Conservation (phyloP, 2,797 vertebrate genomes). For the Chiloscyllium punctatum region DNA sequence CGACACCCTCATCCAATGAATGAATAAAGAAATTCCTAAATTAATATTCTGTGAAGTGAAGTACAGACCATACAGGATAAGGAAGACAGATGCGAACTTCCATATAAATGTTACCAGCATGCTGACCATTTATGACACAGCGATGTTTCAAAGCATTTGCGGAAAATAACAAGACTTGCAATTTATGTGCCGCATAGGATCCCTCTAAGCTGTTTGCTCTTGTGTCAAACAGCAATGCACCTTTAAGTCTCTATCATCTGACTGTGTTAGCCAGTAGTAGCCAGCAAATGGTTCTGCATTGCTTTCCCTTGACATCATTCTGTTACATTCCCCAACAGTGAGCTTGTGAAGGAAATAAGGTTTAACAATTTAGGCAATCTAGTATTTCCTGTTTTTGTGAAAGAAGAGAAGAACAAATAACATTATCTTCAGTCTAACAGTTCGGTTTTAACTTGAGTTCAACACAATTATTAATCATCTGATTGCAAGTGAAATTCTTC, state of each 20-base stretch:
- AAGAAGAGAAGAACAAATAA: neutral
- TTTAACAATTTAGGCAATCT: neutral
- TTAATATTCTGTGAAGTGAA: neutral
- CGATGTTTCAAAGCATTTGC: neutral
- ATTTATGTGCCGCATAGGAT: neutral
- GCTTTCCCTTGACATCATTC: neutral
- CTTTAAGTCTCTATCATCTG: neutral
- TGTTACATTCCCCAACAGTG: neutral
- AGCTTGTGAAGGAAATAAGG: conserved; percentile 20
- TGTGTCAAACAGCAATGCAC: neutral
- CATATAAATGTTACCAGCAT: neutral
- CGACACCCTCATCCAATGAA: too few relatives aligned
- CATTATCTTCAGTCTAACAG: neutral
- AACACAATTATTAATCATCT: neutral
- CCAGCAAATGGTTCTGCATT: neutral
- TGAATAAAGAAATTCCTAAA: neutral
- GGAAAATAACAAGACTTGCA: neutral
- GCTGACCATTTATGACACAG: neutral
- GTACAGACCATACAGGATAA: neutral
- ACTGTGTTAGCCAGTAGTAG: neutral
- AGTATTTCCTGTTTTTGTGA: conserved; percentile 25
- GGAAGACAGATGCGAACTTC: neutral
- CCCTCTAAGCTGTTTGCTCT: neutral
- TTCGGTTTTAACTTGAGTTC: neutral
- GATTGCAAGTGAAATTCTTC: neutral